Evolutionary conservation across 2,888 invertebrate species (phyloP), one percentile per base, ranked within the genome.

Genomic region (Drosophila neotestacea): DNA sequence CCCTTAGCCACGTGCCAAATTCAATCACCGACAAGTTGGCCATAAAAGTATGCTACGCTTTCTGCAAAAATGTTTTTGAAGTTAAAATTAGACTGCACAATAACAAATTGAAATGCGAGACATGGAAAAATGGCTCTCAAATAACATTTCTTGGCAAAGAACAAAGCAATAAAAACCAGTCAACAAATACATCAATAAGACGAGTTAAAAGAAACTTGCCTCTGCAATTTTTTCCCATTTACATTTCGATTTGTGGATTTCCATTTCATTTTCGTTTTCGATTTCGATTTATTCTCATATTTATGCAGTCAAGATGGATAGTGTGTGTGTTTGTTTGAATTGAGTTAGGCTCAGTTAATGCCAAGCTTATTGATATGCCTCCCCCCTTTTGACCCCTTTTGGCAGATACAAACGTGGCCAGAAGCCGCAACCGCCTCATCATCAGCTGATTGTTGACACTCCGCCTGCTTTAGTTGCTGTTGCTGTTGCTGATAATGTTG

Each of bases 231-330:
- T 54, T 72, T 70, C 41, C 54, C 72, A 65, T 68, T 73, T 61
- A 60, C 50, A 63, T 75, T 75, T 76, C 55, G 52, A 65, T 77
- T 61, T 61, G 69, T 65, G 61, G 55, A 47, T 59, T 70, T 47
- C 46, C 38, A 32, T 62, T 73, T 48, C 42, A 50, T 55, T 60
- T 75, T 55, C 55, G 48, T 50, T 73, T 78, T 76, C 68, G 67
- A 71, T 81, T 82, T 83, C 72, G 73, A 79, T 87, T 86, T 83
- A 66, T 79, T 74, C 74, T 68, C 70, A 84, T 88, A 80, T 83
- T 79, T 79, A 71, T 70, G 70, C 64, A 66, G 48, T 55, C 79
- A 81, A 80, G 80, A 85, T 68, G 70, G 74, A 85, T 79, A 73
- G 59, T 85, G 47, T 59, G 38, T 41, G 42, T 55, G 59, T 58